These are phyloP conservation scores for Seira musarum DNA, from an alignment of 2,888 invertebrate species.

Conservation along the genomic window DNA sequence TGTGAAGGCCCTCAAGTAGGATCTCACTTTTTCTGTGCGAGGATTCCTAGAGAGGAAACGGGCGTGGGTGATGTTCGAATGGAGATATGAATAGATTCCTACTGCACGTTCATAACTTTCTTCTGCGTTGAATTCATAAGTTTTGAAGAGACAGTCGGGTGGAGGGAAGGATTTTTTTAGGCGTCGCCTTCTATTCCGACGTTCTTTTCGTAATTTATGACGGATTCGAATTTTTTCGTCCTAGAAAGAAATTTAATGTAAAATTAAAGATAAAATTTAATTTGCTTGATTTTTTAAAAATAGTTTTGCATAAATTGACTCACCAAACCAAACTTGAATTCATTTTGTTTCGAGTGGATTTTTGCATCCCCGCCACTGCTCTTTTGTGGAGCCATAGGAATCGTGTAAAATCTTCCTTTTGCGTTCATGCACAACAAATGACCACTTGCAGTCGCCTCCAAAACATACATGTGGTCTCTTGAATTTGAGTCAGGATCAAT, in stretches of 20 bases:
- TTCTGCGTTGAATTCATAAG: slow-evolving; percentile 27
- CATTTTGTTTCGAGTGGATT: too few species aligned
- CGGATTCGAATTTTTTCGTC: too few species aligned
- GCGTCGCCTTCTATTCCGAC: too few species aligned
- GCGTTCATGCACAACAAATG: slow-evolving; percentile 38
- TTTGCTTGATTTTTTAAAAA: too few species aligned
- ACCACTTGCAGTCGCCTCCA: slow-evolving; percentile 40
- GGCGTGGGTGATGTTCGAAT: slow-evolving; percentile 40
- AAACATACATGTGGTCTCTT: slow-evolving; percentile 26
- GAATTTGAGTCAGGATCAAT: neutral
- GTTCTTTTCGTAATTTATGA: slow-evolving; percentile 8
- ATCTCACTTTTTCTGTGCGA: neutral
- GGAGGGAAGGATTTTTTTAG: neutral
- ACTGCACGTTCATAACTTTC: slow-evolving; percentile 39
- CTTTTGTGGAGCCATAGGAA: neutral
- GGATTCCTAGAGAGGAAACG: slow-evolving; percentile 19
- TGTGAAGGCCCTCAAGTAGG: slow-evolving; percentile 26
- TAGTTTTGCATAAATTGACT: too few species aligned
- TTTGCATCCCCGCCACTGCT: too few species aligned
- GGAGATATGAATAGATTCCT: slow-evolving; percentile 35
- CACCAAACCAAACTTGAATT: too few species aligned
- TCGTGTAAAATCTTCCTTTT: slow-evolving; percentile 33
- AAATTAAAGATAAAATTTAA: too few species aligned
- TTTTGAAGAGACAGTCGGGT: slow-evolving; percentile 36
- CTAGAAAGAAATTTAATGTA: too few species aligned